phyloP scores from a whole-genome alignment of 2,888 invertebrate genomes.

The Orchesella flavescens region DNA sequence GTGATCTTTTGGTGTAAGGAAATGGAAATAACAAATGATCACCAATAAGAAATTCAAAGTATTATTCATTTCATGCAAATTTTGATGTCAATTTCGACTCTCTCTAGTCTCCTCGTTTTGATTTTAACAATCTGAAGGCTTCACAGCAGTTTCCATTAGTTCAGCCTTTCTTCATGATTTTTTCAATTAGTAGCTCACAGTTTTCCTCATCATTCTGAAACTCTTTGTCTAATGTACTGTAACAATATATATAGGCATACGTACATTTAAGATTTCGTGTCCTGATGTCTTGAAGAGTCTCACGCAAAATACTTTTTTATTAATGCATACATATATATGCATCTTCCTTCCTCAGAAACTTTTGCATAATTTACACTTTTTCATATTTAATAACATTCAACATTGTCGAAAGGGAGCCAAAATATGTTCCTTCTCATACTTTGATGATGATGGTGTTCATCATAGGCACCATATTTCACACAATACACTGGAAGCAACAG shows the following conservation, averaged over 20 bases:
- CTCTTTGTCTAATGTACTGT: background rate
- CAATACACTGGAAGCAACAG: conserved; percentile 12
- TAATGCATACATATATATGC: no score
- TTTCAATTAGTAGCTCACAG: background rate
- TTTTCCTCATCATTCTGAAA: background rate
- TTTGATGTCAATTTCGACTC: background rate
- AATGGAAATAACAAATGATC: background rate
- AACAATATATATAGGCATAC: background rate
- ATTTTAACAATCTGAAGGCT: background rate
- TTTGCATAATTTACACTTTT: conserved; percentile 6
- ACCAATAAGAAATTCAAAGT: background rate
- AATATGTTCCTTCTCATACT: background rate
- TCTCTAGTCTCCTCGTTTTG: background rate
- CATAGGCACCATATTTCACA: conserved; percentile 8
- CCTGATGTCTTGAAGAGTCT: background rate
- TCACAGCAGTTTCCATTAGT: no score
- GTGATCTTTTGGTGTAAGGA: background rate
- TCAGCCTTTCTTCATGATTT: background rate
- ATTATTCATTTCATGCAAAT: conserved; percentile 12
- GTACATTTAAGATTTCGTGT: background rate
- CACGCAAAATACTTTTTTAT: background rate
- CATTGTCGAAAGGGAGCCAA: background rate
- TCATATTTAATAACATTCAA: conserved; percentile 23
- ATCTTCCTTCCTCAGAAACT: background rate
- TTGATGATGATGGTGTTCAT: background rate